Base-by-base conservation (phyloP, 2,888 invertebrate species). In the Lithophane semibrunnea region DNA sequence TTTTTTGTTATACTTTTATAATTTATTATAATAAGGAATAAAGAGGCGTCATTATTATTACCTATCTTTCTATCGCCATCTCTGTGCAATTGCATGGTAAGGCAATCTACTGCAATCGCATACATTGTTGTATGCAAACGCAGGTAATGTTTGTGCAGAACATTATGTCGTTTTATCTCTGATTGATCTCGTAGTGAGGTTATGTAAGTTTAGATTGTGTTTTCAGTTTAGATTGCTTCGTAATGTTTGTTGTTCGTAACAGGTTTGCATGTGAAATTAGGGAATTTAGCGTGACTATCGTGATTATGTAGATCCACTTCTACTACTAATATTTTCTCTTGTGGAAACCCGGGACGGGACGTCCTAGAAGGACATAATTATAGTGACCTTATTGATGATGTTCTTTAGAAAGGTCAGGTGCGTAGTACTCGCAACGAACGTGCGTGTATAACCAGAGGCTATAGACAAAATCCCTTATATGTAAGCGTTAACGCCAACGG, bases 131-230 rank as follows among this genome's bases (percentile, higher is more conserved):
- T 65, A 52, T 70, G 63, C 56, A 65, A 71, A 73, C 24, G 37
- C 16, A 42, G 49, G 24, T 37, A 54, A 49, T 60, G 73, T 76
- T 47, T 56, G 70, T 42, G 49, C n/a, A 65, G 56, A 18, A 69
- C 49, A 73, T 73, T 73, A 68, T 63, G 60, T 56, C 54, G 58
- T 37, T 24, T 60, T 80, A 83, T 83, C 83, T 72, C 24, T 71
- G 77, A 84, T 84, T 80, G 77, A 84, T 84, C 83, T 73, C 8
- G 7, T 49, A 54, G 54, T 64, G 37, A 47, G 18, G 68, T 80
- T 72, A 68, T 71, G 67, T 65, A 68, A 67, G 8, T 54, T 42
- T 70, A 60, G n/a, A 73, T 82, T 61, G 58, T n/a, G 47, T 52
- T 75, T 79, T 52, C 42, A 47, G 63, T 73, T 52, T 44, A 13